Evolutionary conservation across 2,113 vertebrate genomes (phyloP), one percentile per base, ranked within the genome.

Genomic region (Callospermophilus lateralis): DNA sequence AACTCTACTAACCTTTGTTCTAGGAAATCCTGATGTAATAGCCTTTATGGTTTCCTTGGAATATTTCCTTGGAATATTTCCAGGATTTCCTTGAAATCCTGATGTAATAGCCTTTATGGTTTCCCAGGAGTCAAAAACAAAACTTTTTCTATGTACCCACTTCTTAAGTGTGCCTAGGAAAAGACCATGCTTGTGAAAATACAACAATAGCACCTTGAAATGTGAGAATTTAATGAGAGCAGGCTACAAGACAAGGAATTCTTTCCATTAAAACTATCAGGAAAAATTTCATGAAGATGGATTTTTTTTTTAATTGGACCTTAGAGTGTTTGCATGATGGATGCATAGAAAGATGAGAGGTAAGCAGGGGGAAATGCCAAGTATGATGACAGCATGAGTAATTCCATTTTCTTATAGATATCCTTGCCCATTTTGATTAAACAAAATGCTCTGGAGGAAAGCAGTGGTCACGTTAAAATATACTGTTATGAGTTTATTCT

Each of bases 361-460:
- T 76, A 84, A 58, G 4, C 10, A 72, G 55, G 51, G 34, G 28
- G 34, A 81, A 58, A 48, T 76, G 13, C 8, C n/a, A 30, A 12
- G 17, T 68, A 55, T 79, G 28, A 81, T 19, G 16, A 34, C 2
- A 86, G 0, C 15, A 86, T 65, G 12, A 78, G 17, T 37, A 78
- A 77, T 42, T 85, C 24, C n/a, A 32, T 61, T 70, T 93, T 93
- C 48, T 91, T 78, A 4, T 61, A 68, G 7, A 13, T 6, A 22
- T 86, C 93, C 61, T 80, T 94, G 8, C 15, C 15, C 22, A 78
- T 72, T 1, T 4, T 90, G 42, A 89, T 79, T 63, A 84, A 89
- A 70, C 79, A 34, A 80, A 72, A 84, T 65, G 34, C 48, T 93
- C 28, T 37, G 17, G 22, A 96, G 30, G 85, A 77, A 95, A 93